A percentile compares a stretch with the other conserved stretches of the same genome.
Conservation (phyloP, 2,113 vertebrate species). For the western clawed frog (Xenopus tropicalis) region DNA sequence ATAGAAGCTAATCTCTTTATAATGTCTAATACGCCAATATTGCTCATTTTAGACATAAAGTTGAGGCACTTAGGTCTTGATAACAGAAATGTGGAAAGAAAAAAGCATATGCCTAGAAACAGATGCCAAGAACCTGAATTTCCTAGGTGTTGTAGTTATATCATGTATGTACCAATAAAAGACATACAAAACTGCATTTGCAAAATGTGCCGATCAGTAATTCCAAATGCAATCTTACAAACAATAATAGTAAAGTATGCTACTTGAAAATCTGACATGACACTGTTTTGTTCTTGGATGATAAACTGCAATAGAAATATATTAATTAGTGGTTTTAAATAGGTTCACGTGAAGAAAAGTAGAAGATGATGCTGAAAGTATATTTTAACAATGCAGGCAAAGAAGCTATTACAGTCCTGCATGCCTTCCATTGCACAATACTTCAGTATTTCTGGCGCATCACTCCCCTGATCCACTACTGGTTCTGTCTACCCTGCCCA, state of each 20-base stretch:
- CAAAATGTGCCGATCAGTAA: conserved; percentile 17
- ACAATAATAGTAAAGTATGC: too few relatives aligned
- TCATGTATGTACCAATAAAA: conserved; percentile 12
- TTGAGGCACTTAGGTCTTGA: conserved; percentile 55
- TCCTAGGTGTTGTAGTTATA: background rate
- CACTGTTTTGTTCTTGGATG: too few relatives aligned
- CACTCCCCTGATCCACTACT: conserved; percentile 1
- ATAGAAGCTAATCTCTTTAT: conserved; percentile 68
- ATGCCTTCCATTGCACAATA: background rate
- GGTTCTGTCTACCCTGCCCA: conserved; percentile 10
- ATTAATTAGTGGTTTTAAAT: too few relatives aligned
- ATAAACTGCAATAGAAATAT: too few relatives aligned
- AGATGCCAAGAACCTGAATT: conserved; percentile 30
- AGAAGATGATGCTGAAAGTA: too few relatives aligned
- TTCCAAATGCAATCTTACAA: conserved; percentile 24
- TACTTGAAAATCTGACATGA: too few relatives aligned
- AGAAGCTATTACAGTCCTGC: too few relatives aligned
- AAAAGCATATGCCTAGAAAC: conserved; percentile 39
- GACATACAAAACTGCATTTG: background rate
- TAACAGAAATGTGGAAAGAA: conserved; percentile 43
- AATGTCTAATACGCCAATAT: conserved; percentile 62
- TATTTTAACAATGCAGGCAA: too few relatives aligned
- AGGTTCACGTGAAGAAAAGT: too few relatives aligned
- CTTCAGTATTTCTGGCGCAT: background rate
- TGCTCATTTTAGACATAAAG: conserved; percentile 49